Evolutionary conservation across 2,888 invertebrate species (phyloP).

Genomic region (Meloe dianella): DNA sequence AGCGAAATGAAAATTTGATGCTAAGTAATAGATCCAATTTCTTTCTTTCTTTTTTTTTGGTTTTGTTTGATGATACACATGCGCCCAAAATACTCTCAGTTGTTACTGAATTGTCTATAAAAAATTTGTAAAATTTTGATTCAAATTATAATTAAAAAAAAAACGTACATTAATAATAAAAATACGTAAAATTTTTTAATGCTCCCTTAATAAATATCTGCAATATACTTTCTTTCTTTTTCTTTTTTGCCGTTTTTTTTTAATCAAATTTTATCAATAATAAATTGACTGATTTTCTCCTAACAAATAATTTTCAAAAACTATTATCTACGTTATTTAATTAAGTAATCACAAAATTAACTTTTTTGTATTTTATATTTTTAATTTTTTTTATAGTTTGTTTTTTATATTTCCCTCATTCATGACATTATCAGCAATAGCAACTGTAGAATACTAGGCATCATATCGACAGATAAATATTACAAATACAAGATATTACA

Average conservation of each 20-base stretch:
- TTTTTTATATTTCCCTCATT: conserved; percentile 23
- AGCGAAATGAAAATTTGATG: conserved; percentile 7
- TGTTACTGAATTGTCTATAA: conserved; percentile 22
- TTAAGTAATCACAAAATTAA: conserved; percentile 23
- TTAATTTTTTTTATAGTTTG: conserved; percentile 26
- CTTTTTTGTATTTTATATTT: conserved; percentile 24
- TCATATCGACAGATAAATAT: conserved; percentile 1
- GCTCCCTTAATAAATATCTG: no score
- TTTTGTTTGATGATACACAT: no score
- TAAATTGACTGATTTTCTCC: neutral
- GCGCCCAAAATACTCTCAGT: conserved; percentile 32
- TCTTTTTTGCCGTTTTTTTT: conserved; percentile 17
- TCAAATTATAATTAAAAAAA: conserved; percentile 15
- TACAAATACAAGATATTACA: conserved; percentile 16
- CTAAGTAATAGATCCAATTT: no score
- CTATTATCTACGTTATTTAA: neutral
- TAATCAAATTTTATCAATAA: no score
- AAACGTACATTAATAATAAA: conserved; percentile 7
- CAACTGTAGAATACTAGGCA: conserved; percentile 33
- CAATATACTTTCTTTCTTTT: no score
- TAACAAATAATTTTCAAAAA: conserved; percentile 10
- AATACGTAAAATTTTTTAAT: conserved; percentile 28
- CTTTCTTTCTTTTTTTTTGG: no score
- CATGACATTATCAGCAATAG: conserved; percentile 29
- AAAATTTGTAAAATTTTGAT: neutral